Evolutionary conservation across 2,888 invertebrate species (phyloP).

Genomic region (Blastobasis lacticolella): DNA sequence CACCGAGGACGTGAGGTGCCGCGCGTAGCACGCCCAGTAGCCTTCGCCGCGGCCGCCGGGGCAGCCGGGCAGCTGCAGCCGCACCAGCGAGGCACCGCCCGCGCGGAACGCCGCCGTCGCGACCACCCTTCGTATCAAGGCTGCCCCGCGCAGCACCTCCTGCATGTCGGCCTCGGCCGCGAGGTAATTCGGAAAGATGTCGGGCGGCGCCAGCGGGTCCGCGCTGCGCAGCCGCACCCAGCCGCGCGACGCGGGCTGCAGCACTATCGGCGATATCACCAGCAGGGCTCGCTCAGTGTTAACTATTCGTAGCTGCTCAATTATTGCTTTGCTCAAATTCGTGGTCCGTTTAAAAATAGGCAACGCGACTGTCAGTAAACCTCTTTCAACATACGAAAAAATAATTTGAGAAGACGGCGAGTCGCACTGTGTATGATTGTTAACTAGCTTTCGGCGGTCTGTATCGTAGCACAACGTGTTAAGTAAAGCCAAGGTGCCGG

Average conservation of each 20-base stretch:
- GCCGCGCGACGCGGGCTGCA: conserved; percentile 37
- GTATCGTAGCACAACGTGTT: conserved; percentile 43
- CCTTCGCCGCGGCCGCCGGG: conserved; percentile 13
- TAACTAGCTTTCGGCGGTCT: conserved; percentile 18
- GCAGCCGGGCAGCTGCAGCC: conserved; percentile 29
- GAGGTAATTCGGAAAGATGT: conserved; percentile 40
- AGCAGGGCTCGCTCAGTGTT: conserved; percentile 30
- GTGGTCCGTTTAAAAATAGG: conserved; percentile 16
- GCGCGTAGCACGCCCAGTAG: conserved; percentile 47
- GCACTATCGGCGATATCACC: conserved; percentile 28
- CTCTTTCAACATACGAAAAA: conserved; percentile 28
- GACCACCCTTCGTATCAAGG: conserved; percentile 30
- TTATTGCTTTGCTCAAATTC: conserved; percentile 19
- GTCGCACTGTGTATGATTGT: conserved; percentile 30
- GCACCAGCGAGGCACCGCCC: conserved; percentile 26
- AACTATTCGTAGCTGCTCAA: conserved; percentile 24
- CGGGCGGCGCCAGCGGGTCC: conserved; percentile 29
- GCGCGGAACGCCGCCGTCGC: conserved; percentile 21
- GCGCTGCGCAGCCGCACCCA: conserved; percentile 30
- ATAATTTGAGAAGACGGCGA: conserved; percentile 36
- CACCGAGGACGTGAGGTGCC: conserved; percentile 40
- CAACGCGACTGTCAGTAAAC: conserved; percentile 16
- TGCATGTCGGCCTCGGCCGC: conserved; percentile 32
- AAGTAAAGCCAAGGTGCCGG: conserved; percentile 32
- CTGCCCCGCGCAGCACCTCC: conserved; percentile 30